Conservation (phyloP, 2,888 invertebrate species). For the Netelia fuscicornis region DNA sequence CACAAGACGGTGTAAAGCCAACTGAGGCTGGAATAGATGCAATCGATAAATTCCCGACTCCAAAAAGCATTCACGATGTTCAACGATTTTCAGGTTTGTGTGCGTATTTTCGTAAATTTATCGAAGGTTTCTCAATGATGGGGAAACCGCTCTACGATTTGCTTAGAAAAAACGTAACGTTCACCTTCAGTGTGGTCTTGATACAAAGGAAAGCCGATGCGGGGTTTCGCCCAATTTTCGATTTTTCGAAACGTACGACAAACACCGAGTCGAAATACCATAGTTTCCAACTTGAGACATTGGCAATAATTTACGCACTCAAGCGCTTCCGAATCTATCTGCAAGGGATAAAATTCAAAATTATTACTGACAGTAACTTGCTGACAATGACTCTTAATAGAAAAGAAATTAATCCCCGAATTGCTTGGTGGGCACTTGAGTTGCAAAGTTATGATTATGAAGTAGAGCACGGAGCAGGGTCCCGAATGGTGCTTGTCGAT, state of each 20-base stretch:
- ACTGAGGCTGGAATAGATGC: constrained; percentile 63
- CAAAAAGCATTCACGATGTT: constrained; percentile 67
- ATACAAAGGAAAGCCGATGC: constrained; percentile 75
- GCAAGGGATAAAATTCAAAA: constrained; percentile 70
- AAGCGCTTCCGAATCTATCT: constrained; percentile 74
- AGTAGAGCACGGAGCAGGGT: constrained; percentile 70
- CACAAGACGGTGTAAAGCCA: constrained; percentile 60
- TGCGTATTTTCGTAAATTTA: constrained; percentile 73
- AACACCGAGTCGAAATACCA: constrained; percentile 76
- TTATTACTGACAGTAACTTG: constrained; percentile 76
- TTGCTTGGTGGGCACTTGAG: constrained; percentile 73
- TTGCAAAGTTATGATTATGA: constrained; percentile 73
- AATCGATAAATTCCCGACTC: constrained; percentile 70
- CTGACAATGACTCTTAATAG: constrained; percentile 73
- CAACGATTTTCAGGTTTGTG: constrained; percentile 73
- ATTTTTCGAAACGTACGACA: constrained; percentile 77
- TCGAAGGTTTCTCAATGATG: constrained; percentile 68
- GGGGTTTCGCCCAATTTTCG: constrained; percentile 76
- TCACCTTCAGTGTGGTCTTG: constrained; percentile 69
- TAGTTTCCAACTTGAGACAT: constrained; percentile 78
- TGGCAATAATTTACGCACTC: constrained; percentile 71
- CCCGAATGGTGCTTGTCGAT: constrained; percentile 75
- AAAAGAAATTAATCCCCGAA: constrained; percentile 76
- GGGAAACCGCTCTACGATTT: constrained; percentile 77
- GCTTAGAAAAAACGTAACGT: constrained; percentile 46